phyloP scores from a whole-genome alignment of 2,888 invertebrate species.

The Cryptocephalus moraei region DNA sequence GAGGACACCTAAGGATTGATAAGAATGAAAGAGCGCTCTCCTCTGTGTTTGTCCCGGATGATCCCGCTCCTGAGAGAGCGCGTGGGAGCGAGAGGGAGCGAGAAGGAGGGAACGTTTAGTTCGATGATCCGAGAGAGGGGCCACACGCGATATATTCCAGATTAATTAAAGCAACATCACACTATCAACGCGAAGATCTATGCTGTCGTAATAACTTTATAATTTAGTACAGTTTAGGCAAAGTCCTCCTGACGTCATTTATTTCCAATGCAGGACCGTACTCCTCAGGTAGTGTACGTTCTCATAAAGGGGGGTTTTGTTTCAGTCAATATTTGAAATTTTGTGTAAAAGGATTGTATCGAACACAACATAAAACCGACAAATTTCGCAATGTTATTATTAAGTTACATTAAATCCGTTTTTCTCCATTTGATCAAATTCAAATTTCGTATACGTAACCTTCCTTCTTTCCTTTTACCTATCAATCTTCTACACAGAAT shows the following conservation, averaged over 20 bases:
- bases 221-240: conserved; percentile 40
- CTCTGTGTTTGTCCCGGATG: conserved; percentile 1
- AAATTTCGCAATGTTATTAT: too few species aligned
- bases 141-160: conserved; percentile 38
- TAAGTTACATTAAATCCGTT: too few species aligned
- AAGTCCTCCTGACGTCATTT: conserved; percentile 9
- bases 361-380: too few species aligned
- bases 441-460: too few species aligned
- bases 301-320: too few species aligned
- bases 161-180: conserved; percentile 42
- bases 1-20: conserved; percentile 15
- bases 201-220: conserved; percentile 44
- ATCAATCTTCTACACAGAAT: too few species aligned
- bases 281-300: too few species aligned
- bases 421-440: too few species aligned
- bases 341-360: too few species aligned
- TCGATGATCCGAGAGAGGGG: conserved; percentile 9
- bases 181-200: conserved; percentile 40
- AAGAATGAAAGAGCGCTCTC: conserved; percentile 12
- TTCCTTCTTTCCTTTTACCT: too few species aligned
- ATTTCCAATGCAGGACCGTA: not conserved
- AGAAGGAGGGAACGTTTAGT: conserved; percentile 12
- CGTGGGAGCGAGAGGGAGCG: conserved; percentile 1
- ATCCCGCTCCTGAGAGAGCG: conserved; percentile 3
- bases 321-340: too few species aligned